Conservation (phyloP, 37 sponge, comb jelly and placozoan species). For the Cliona cf. orientalis region DNA sequence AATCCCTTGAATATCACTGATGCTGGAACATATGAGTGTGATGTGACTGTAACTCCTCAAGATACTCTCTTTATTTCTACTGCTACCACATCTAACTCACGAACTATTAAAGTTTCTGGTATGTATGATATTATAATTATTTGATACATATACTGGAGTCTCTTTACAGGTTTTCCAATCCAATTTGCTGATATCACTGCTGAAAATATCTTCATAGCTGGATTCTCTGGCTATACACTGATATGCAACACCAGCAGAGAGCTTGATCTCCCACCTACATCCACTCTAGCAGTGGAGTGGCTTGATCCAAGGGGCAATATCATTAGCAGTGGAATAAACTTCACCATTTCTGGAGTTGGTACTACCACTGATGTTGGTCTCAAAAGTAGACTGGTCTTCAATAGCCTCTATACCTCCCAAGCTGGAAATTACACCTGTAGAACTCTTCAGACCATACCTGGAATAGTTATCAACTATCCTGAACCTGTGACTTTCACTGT, state of each 20-base stretch:
- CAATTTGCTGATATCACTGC: background rate
- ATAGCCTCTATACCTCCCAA: background rate
- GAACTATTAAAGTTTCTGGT: background rate
- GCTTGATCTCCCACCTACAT: background rate
- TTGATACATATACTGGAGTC: too few species aligned
- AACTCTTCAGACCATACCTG: constrained; percentile 5
- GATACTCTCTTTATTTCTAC: background rate
- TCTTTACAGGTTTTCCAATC: constrained; percentile 3
- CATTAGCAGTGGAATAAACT: background rate
- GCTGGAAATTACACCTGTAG: constrained; percentile 6
- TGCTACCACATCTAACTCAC: background rate
- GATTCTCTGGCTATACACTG: background rate
- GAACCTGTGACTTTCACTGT: background rate
- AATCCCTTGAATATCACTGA: background rate
- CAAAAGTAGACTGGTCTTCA: background rate
- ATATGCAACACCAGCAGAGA: background rate
- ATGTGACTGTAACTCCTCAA: background rate
- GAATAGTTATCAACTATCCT: background rate
- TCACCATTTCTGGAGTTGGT: background rate
- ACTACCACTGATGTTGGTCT: background rate
- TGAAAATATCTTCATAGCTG: background rate
- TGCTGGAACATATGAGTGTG: background rate
- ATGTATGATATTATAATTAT: too few species aligned
- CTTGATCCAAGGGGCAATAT: background rate
- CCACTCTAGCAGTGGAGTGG: background rate